Evolutionary conservation across 92 coral and sea anemone species (phyloP), one percentile per base, ranked within the genome.

Genomic region (Paragorgia papillata): DNA sequence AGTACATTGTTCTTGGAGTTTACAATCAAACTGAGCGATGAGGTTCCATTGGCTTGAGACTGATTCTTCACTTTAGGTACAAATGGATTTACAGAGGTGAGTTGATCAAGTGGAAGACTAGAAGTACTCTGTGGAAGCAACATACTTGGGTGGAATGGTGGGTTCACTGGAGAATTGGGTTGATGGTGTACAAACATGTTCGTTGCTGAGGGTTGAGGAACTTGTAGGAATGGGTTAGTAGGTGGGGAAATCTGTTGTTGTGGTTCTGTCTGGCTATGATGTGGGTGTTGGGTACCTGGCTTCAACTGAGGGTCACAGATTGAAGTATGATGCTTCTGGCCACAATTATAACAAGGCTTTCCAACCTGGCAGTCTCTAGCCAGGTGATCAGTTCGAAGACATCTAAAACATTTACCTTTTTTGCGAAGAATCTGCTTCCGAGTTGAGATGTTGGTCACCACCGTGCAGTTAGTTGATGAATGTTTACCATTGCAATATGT

Each of bases 1-100:
- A 80, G 79, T 27, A 80, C 79, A 33, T 77, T 71, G 28, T 44
- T 71, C 41, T 71, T 70, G 6, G 69, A 39, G 30, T 27, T 39
- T 24, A 57, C 62, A 32, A 32, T 37, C 35, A 57, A 21, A n/a
- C 64, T 57, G 31, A n/a, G 35, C 21, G 39, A 17, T 41, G 80
- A 41, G 65, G 85, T 80, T 19, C 81, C 51, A 33, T 14, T 15
- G 46, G 70, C 70, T 63, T 63, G 46, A 35, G 46, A 63, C 5
- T 31, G 4, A 59, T 59, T 31, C 65, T 21, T 21, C 26, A 9
- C 15, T 13, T 27, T 26, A 13, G 65, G 17, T 21, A 59, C 65
- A 59, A 25, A 13, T 59, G 65, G 18, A 31, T 59, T 59, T 59
- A 5, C 31, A 13, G 65, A 26, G 26, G 26, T 10, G 65, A 25